A percentile compares a stretch with the other conserved stretches of the same genome.
phyloP scores from a whole-genome alignment of 2,888 invertebrate species.

The Seira sanloemensis region DNA sequence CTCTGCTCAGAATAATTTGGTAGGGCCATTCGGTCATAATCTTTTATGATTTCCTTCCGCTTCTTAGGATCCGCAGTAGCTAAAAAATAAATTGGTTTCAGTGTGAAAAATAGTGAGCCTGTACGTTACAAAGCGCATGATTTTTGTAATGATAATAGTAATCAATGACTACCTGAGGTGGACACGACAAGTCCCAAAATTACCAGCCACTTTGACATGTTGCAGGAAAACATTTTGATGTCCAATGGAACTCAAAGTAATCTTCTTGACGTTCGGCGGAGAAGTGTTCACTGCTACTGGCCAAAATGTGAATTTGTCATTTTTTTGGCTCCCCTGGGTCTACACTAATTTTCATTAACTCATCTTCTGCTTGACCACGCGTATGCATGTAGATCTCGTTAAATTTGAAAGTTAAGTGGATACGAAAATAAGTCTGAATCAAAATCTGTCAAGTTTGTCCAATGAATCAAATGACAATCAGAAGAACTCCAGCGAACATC shows the following conservation, averaged over 20 bases:
- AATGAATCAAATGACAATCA: background rate
- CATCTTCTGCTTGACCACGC: background rate
- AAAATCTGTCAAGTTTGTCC: background rate
- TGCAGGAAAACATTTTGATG: too few species aligned
- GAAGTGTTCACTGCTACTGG: background rate
- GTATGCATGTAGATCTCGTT: too few species aligned
- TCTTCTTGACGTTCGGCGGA: background rate
- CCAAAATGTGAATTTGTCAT: background rate
- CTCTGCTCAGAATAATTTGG: conserved; percentile 53
- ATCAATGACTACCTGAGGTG: too few species aligned
- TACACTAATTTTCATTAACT: background rate
- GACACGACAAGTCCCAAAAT: too few species aligned
- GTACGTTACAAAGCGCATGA: too few species aligned
- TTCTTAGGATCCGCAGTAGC: conserved; percentile 68
- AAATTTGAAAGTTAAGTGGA: too few species aligned
- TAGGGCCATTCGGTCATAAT: conserved; percentile 67
- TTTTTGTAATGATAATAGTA: too few species aligned
- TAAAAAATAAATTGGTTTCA: conserved; percentile 9
- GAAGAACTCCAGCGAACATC: background rate
- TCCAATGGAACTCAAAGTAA: too few species aligned
- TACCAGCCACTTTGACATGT: too few species aligned
- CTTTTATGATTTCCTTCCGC: conserved; percentile 51
- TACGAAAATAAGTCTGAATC: background rate
- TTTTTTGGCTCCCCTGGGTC: background rate
- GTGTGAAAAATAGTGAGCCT: background rate